Percentiles rank a stretch among this genome's conserved stretches.
These are phyloP conservation scores for Odontesthes bonariensis DNA, from an alignment of 2,113 vertebrate genomes.

Conservation along the genomic window DNA sequence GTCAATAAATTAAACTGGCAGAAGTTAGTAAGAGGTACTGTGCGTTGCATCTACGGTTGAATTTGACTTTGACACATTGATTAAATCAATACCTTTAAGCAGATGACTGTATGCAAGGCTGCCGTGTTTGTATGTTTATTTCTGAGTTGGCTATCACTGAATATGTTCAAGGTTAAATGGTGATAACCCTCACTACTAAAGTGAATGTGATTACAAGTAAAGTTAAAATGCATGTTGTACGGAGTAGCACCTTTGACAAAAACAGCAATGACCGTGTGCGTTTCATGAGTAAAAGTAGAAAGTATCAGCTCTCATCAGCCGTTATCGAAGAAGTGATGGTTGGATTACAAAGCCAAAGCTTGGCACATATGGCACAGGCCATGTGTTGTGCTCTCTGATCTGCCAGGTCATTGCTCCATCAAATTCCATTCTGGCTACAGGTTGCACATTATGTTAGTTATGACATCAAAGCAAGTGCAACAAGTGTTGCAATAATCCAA, in stretches of 20 bases:
- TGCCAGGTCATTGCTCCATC: conserved; percentile 63
- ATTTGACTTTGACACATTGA: not conserved
- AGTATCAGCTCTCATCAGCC: too few relatives aligned
- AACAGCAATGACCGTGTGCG: not conserved
- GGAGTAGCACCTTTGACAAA: not conserved
- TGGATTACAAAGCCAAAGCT: conserved; percentile 30
- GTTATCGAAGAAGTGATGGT: not conserved
- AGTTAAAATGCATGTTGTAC: not conserved
- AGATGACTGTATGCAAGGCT: conserved; percentile 5
- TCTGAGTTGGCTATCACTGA: not conserved
- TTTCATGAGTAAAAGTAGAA: too few relatives aligned
- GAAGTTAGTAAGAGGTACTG: conserved; percentile 46
- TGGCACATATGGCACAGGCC: conserved; percentile 35
- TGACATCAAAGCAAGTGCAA: conserved; percentile 78
- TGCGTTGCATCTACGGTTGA: not conserved
- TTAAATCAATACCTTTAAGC: conserved; percentile 9
- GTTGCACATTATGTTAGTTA: conserved; percentile 79
- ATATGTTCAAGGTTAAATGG: not conserved
- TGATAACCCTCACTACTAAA: not conserved
- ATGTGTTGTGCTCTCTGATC: conserved; percentile 41
- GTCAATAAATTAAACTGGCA: conserved; percentile 72
- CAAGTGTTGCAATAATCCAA: conserved; percentile 77
- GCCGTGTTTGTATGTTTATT: not conserved
- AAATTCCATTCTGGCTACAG: conserved; percentile 67
- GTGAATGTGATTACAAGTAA: not conserved